Percentiles rank a stretch among this genome's conserved stretches.
phyloP scores from a whole-genome alignment of 2,888 invertebrate genomes.

The Hololepta plana region DNA sequence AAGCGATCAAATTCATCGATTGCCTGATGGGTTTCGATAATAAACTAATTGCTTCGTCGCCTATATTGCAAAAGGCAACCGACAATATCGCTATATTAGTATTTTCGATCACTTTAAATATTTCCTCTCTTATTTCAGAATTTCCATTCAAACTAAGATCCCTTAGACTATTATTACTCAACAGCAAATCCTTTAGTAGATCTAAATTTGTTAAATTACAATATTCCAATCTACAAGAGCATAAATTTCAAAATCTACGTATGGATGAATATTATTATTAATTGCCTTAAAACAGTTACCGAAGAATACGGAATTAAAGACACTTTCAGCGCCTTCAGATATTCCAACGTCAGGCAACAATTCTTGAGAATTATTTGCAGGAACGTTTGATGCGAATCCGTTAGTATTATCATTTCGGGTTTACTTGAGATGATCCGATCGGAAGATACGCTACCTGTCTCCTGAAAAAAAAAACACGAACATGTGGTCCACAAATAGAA shows the following conservation, averaged over 20 bases:
- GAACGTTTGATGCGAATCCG: neutral
- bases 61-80: slow-evolving; percentile 20
- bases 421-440: too few species aligned
- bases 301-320: too few species aligned
- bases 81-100: slow-evolving; percentile 17
- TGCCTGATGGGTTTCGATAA: slow-evolving; percentile 13
- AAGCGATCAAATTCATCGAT: slow-evolving; percentile 14
- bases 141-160: slow-evolving; percentile 23
- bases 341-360: neutral
- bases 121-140: slow-evolving; percentile 20
- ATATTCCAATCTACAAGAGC: slow-evolving; percentile 19
- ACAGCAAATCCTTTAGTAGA: slow-evolving; percentile 16
- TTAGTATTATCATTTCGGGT: too few species aligned
- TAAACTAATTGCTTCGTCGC: slow-evolving; percentile 15
- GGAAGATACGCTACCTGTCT: neutral
- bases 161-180: slow-evolving; percentile 13
- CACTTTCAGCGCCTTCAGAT: neutral
- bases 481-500: too few species aligned
- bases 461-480: too few species aligned
- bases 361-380: neutral
- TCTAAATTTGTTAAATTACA: slow-evolving; percentile 19
- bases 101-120: slow-evolving; percentile 15
- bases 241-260: too few species aligned
- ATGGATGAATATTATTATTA: too few species aligned
- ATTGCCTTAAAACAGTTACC: too few species aligned